phyloP scores from a whole-genome alignment of 2,888 invertebrate species.

The Drosophila pseudotalamancana region DNA sequence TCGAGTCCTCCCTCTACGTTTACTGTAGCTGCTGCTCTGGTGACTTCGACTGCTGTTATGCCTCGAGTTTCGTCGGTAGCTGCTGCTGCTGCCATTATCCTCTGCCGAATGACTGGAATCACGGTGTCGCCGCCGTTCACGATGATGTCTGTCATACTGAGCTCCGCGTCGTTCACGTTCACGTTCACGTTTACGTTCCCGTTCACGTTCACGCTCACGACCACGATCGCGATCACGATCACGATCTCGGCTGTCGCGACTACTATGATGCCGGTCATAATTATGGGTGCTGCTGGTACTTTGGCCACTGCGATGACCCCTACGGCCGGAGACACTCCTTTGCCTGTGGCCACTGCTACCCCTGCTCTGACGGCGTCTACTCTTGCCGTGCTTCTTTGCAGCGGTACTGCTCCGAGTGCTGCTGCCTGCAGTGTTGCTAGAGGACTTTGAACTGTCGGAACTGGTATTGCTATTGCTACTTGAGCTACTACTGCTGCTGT shows the following conservation, averaged over 20 bases:
- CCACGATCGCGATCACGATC: background rate
- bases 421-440: slow-evolving; percentile 40
- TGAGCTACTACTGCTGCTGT: slow-evolving; percentile 41
- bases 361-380: slow-evolving; percentile 19
- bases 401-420: slow-evolving; percentile 36
- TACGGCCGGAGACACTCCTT: slow-evolving; percentile 21
- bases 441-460: slow-evolving; percentile 39
- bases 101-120: slow-evolving; percentile 74
- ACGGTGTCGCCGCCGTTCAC: slow-evolving; percentile 39
- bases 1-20: slow-evolving; percentile 55
- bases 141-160: slow-evolving; percentile 33
- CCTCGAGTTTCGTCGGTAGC: slow-evolving; percentile 49
- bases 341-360: slow-evolving; percentile 33
- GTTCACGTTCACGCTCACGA: slow-evolving; percentile 7
- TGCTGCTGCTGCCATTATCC: slow-evolving; percentile 41
- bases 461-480: slow-evolving; percentile 30
- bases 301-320: slow-evolving; percentile 24
- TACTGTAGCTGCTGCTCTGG: slow-evolving; percentile 47
- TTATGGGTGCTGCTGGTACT: slow-evolving; percentile 32
- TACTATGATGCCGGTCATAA: slow-evolving; percentile 32
- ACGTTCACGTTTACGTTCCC: slow-evolving; percentile 25
- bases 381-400: slow-evolving; percentile 35
- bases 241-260: slow-evolving; percentile 13
- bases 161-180: slow-evolving; percentile 25
- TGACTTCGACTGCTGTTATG: slow-evolving; percentile 54